Evolutionary conservation across 2,113 vertebrate species (phyloP).

Genomic region (Pseudois nayaur): DNA sequence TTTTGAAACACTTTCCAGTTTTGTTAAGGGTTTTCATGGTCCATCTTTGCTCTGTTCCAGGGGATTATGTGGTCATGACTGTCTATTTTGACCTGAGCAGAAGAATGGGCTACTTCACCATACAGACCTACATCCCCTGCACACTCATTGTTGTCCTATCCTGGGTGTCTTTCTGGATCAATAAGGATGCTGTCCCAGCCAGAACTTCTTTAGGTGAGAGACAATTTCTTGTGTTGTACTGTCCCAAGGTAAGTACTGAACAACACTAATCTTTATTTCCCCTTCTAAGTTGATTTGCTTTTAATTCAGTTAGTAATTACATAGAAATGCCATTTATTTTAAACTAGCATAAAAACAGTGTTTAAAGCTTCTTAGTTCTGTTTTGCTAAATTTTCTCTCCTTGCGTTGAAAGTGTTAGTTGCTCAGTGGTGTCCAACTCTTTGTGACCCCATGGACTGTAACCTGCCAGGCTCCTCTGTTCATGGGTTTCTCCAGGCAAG

Average conservation of each 20-base stretch:
- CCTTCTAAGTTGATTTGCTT: background rate
- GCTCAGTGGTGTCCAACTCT: background rate
- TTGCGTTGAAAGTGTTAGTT: background rate
- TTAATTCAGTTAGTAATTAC: background rate
- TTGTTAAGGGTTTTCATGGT: background rate
- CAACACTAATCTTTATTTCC: background rate
- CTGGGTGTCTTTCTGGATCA: conserved; percentile 99
- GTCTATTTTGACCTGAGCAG: conserved; percentile 98
- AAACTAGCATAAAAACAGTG: background rate
- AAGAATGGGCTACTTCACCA: conserved; percentile 99
- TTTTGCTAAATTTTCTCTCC: background rate
- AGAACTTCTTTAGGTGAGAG: conserved; percentile 94
- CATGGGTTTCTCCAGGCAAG: background rate
- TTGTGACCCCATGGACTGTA: background rate
- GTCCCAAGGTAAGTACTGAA: background rate
- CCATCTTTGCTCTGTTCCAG: conserved; percentile 79
- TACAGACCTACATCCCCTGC: conserved; percentile 99
- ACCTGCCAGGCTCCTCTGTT: background rate
- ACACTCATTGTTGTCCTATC: conserved; percentile 98
- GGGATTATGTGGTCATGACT: conserved; percentile 97
- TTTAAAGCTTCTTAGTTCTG: background rate
- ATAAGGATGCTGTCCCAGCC: conserved; percentile 98
- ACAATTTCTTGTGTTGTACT: background rate
- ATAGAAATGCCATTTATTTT: background rate
- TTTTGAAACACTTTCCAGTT: background rate